phyloP scores from a whole-genome alignment of 2,888 invertebrate genomes.

The Nomada ruficornis region DNA sequence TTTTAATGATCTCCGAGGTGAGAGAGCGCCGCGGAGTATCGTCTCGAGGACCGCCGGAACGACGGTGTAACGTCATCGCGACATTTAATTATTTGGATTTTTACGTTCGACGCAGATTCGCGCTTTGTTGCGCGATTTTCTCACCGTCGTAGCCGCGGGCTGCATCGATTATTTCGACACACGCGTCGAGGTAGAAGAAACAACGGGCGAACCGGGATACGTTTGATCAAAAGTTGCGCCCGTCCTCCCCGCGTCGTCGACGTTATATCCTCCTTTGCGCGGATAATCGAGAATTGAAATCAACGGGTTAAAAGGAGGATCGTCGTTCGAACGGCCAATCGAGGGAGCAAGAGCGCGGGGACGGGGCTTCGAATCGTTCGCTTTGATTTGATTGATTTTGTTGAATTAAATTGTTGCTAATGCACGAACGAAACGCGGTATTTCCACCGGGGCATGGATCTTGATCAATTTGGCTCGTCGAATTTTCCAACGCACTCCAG shows the following conservation, averaged over 20 bases:
- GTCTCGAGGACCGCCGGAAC: conserved; percentile 42
- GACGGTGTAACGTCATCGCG: conserved; percentile 49
- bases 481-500: conserved; percentile 10
- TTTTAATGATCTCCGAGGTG: conserved; percentile 56
- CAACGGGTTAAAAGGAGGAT: conserved; percentile 4
- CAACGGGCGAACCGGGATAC: conserved; percentile 8
- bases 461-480: conserved; percentile 31
- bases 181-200: conserved; percentile 30
- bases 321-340: neutral
- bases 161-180: conserved; percentile 42
- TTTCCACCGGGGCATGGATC: conserved; percentile 16
- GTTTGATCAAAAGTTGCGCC: conserved; percentile 28
- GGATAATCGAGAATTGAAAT: neutral
- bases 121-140: conserved; percentile 30
- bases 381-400: conserved; percentile 31
- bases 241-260: no score
- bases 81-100: conserved; percentile 60
- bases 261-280: neutral
- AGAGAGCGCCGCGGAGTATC: conserved; percentile 37
- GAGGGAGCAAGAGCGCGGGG: neutral
- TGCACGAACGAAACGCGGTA: neutral
- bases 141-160: neutral
- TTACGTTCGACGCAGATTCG: conserved; percentile 28
- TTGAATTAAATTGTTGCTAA: conserved; percentile 9
- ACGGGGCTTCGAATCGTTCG: neutral